Conservation (phyloP, 2,113 vertebrate species). For the Osmerus mordax region DNA sequence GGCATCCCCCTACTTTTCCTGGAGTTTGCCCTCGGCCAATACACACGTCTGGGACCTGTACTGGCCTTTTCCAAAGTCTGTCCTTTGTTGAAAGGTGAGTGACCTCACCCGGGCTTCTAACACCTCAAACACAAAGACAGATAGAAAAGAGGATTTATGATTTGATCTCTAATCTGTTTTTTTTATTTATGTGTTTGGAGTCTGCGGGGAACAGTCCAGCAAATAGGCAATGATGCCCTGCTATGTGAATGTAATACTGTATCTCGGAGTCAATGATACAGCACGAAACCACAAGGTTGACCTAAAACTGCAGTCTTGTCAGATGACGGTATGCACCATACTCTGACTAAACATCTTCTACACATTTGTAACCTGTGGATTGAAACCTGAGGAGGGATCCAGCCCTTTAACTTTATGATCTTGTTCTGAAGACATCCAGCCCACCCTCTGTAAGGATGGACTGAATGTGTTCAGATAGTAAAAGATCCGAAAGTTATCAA, state of each 20-base stretch:
- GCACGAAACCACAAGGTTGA: no score
- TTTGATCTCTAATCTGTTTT: not conserved
- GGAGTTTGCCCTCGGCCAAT: conserved; percentile 73
- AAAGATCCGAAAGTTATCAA: no score
- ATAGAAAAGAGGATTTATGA: not conserved
- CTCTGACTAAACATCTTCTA: no score
- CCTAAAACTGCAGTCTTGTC: no score
- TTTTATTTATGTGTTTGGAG: not conserved
- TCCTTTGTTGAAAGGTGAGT: conserved; percentile 76
- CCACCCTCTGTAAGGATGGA: no score
- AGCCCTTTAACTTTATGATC: no score
- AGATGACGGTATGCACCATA: no score
- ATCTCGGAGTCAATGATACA: not conserved
- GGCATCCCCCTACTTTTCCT: conserved; percentile 72
- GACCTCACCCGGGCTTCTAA: not conserved
- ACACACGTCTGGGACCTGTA: conserved; percentile 68
- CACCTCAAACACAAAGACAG: not conserved
- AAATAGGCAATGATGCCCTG: conserved; percentile 20
- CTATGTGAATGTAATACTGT: conserved; percentile 3
- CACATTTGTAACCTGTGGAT: no score
- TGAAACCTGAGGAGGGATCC: no score
- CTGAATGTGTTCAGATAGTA: no score
- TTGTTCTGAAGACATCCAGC: no score
- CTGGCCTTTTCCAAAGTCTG: conserved; percentile 69
- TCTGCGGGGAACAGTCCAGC: conserved; percentile 20